Evolutionary conservation across 2,113 vertebrate species (phyloP).

Genomic region (Zeus faber): DNA sequence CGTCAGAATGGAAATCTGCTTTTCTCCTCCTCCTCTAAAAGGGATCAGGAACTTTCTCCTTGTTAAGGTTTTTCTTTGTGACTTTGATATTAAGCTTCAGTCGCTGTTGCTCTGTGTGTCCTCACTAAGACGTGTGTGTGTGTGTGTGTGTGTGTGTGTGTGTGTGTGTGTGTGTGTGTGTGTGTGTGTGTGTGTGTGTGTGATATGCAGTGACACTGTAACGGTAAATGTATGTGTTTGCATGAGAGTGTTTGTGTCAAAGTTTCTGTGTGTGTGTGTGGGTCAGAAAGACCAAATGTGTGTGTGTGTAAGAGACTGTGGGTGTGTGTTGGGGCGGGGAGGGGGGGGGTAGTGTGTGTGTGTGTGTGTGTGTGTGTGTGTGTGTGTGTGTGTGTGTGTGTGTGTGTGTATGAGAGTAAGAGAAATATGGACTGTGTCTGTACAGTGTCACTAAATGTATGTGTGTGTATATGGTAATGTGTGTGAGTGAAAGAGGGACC

Average conservation of each 20-base stretch:
- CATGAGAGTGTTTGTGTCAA: not conserved
- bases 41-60: slow-evolving; percentile 59
- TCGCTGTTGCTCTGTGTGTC: not conserved
- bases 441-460: too few species aligned
- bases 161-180: not conserved
- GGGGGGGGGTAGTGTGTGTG: not conserved
- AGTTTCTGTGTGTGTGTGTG: not conserved
- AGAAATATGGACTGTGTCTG: too few species aligned
- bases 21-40: slow-evolving; percentile 38
- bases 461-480: not conserved
- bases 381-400: too few species aligned
- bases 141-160: slow-evolving; percentile 1
- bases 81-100: slow-evolving; percentile 39
- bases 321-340: too few species aligned
- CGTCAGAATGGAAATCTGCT: slow-evolving; percentile 62
- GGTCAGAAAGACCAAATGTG: not conserved
- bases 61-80: slow-evolving; percentile 48
- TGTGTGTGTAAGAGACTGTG: not conserved
- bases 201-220: not conserved
- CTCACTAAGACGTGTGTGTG: not conserved
- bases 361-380: not conserved
- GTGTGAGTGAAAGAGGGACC: not conserved
- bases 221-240: not conserved
- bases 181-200: not conserved
- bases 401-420: not conserved